These are phyloP conservation scores for Drosophila aldrichi DNA, from an alignment of 2,888 invertebrate genomes.

Conservation along the genomic window DNA sequence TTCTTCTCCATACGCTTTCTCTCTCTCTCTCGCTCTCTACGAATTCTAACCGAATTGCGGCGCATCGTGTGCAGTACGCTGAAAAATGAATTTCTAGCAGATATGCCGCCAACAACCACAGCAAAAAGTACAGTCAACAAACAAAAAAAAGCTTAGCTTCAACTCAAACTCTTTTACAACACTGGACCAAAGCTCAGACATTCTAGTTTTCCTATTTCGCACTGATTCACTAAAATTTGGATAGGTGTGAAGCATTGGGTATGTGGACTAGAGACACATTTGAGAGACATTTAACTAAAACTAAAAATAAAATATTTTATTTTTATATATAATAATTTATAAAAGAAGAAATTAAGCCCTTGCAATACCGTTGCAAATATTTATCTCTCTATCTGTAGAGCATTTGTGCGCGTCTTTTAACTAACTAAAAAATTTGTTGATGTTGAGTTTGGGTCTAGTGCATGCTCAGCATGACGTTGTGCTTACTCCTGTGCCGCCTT, in stretches of 20 bases:
- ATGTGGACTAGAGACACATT: not conserved
- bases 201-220: constrained; percentile 4
- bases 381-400: not conserved
- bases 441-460: constrained; percentile 47
- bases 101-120: constrained; percentile 32
- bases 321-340: too few relatives aligned
- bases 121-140: constrained; percentile 1
- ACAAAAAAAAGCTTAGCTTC: constrained; percentile 21
- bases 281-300: too few relatives aligned
- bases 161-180: constrained; percentile 24
- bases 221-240: not conserved
- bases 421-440: constrained; percentile 11
- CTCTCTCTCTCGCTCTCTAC: not conserved
- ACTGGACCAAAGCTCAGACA: constrained; percentile 1
- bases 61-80: constrained; percentile 62
- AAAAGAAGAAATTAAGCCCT: too few relatives aligned
- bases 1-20: not conserved
- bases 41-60: constrained; percentile 36
- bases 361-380: not conserved
- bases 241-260: not conserved
- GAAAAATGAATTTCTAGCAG: constrained; percentile 68
- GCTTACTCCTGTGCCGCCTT: constrained; percentile 33
- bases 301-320: too few relatives aligned
- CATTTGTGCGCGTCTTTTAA: constrained; percentile 16
- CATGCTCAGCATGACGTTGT: constrained; percentile 61